These are phyloP conservation scores for Batillaria attramentaria DNA, from an alignment of 1,140 invertebrate species.

Conservation along the genomic window DNA sequence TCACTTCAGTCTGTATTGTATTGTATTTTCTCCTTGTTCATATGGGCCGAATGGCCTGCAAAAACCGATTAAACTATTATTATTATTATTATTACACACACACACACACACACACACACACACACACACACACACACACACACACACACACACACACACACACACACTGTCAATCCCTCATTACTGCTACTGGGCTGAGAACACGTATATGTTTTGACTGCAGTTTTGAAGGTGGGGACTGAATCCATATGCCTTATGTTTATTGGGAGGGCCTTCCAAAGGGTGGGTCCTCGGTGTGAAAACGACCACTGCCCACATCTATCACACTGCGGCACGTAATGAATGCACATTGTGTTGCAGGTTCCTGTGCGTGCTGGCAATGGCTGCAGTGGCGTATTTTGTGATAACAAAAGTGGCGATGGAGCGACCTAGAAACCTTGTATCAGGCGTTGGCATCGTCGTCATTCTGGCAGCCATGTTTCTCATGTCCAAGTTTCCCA, in stretches of 20 bases:
- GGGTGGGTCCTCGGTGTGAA: too few relatives aligned
- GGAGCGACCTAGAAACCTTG: constrained; percentile 42
- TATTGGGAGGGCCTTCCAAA: too few relatives aligned
- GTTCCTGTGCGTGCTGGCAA: neutral
- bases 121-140: neutral
- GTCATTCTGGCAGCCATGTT: constrained; percentile 49
- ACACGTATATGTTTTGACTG: too few relatives aligned
- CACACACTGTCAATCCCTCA: neutral
- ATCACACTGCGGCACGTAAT: neutral
- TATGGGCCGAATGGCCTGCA: too few relatives aligned
- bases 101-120: neutral
- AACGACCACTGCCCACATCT: too few relatives aligned
- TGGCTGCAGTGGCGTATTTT: constrained; percentile 6
- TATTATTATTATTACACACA: too few relatives aligned
- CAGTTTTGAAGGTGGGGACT: too few relatives aligned
- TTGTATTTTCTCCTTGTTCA: too few relatives aligned
- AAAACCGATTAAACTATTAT: too few relatives aligned
- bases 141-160: neutral
- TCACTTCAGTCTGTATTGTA: too few relatives aligned
- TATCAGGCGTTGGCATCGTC: constrained; percentile 46
- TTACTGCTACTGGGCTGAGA: too few relatives aligned
- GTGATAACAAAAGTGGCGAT: constrained; percentile 36
- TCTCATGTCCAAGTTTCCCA: constrained; percentile 51
- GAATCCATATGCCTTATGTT: too few relatives aligned
- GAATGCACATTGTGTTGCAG: neutral